A percentile compares a stretch with the other conserved stretches of the same genome.
Evolutionary conservation across 2,113 vertebrate genomes (phyloP).

Genomic region (Labeo catla): DNA sequence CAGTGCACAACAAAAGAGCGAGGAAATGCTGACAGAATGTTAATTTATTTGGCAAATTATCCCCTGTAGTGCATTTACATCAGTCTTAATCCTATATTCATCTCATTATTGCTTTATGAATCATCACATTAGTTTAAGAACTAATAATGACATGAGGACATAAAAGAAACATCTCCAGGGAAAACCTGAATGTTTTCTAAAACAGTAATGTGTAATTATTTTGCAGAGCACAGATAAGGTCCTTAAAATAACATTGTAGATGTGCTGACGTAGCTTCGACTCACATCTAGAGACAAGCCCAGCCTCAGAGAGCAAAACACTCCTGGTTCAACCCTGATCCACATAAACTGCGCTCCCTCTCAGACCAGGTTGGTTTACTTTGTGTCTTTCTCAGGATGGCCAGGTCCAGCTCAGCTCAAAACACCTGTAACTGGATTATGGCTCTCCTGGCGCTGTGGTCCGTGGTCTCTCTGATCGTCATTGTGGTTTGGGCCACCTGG

Average conservation of each 20-base stretch:
- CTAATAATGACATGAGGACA: not conserved
- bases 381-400: constrained; percentile 39
- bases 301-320: constrained; percentile 1
- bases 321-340: not conserved
- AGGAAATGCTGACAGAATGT: not conserved
- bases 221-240: not conserved
- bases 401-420: constrained; percentile 32
- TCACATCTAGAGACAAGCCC: not conserved
- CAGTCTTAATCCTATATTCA: not conserved
- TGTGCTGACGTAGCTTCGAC: constrained; percentile 10
- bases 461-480: constrained; percentile 56
- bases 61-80: too few relatives aligned
- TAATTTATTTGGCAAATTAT: not conserved
- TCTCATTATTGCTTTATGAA: not conserved
- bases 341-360: not conserved
- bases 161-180: not conserved
- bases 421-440: constrained; percentile 43
- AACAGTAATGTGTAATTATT: constrained; percentile 9
- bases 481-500: constrained; percentile 58
- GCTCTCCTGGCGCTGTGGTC: constrained; percentile 58
- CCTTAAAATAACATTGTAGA: not conserved
- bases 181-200: not conserved
- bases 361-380: not conserved
- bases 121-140: not conserved
- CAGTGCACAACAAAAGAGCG: too few relatives aligned